Percentiles rank a stretch among this genome's conserved stretches.
Conservation (phyloP, 2,888 invertebrate genomes). For the Napeogenes inachia region DNA sequence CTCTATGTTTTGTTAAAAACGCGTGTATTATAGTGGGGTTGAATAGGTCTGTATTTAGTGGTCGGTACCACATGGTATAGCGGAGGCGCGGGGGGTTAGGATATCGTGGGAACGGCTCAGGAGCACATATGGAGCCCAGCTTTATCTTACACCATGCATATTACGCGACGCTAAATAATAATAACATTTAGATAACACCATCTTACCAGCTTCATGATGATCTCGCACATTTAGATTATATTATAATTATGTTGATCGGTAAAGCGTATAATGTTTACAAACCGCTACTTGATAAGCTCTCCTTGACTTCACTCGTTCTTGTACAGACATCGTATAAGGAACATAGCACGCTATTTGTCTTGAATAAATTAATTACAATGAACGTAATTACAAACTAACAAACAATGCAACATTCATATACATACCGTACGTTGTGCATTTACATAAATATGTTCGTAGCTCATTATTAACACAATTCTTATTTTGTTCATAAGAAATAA, state of each 20-base stretch:
- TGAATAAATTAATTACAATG: constrained; percentile 27
- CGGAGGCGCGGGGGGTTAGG: constrained; percentile 42
- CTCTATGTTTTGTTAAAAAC: constrained; percentile 25
- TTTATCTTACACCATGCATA: constrained; percentile 64
- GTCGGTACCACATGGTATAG: constrained; percentile 61
- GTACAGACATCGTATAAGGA: constrained; percentile 14
- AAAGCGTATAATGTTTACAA: constrained; percentile 31
- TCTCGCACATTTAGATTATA: constrained; percentile 55
- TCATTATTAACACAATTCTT: not conserved
- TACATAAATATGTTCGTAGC: not conserved
- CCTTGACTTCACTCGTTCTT: constrained; percentile 21
- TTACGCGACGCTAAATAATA: constrained; percentile 65
- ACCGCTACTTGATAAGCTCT: constrained; percentile 31
- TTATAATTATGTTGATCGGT: constrained; percentile 31
- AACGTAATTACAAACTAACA: constrained; percentile 22
- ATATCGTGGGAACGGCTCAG: constrained; percentile 62
- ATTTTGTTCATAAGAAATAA: no score
- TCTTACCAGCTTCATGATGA: constrained; percentile 53
- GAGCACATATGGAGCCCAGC: constrained; percentile 72
- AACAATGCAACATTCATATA: constrained; percentile 18
- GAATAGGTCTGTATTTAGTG: constrained; percentile 49
- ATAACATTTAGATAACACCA: constrained; percentile 64
- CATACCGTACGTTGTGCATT: constrained; percentile 1
- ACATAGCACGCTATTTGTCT: constrained; percentile 22
- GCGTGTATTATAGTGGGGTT: constrained; percentile 29